Evolutionary conservation across 53 echinoderm and acorn worm genomes (phyloP).

Genomic region (Temnopleurus reevesii): DNA sequence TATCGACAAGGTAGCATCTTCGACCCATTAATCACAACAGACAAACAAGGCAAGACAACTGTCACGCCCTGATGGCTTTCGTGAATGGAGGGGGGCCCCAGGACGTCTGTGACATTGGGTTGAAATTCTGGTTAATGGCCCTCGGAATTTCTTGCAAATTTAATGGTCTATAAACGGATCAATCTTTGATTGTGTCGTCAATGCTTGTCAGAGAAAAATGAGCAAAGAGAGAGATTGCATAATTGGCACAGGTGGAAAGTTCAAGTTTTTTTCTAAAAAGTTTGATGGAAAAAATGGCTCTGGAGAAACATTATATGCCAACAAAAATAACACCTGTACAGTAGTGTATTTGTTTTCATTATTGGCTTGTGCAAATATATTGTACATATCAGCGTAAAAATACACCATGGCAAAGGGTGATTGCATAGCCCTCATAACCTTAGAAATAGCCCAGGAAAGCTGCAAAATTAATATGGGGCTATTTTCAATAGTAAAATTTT

Average conservation of each 20-base stretch:
- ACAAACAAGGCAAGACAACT: neutral
- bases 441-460: no score
- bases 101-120: neutral
- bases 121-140: neutral
- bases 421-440: no score
- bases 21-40: neutral
- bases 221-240: neutral
- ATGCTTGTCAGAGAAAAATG: no score
- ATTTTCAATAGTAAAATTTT: no score
- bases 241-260: no score
- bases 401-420: no score
- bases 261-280: neutral
- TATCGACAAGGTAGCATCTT: neutral
- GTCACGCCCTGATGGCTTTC: neutral
- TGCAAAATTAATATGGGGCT: no score
- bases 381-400: no score
- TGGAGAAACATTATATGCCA: no score
- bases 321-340: no score
- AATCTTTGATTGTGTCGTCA: neutral
- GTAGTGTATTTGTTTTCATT: no score
- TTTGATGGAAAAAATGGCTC: neutral
- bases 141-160: neutral
- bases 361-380: no score
- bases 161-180: neutral
- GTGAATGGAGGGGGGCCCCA: neutral